Evolutionary conservation across 2,113 vertebrate species (phyloP), one percentile per base, ranked within the genome.

Genomic region (Hydrochoerus hydrochaeris): DNA sequence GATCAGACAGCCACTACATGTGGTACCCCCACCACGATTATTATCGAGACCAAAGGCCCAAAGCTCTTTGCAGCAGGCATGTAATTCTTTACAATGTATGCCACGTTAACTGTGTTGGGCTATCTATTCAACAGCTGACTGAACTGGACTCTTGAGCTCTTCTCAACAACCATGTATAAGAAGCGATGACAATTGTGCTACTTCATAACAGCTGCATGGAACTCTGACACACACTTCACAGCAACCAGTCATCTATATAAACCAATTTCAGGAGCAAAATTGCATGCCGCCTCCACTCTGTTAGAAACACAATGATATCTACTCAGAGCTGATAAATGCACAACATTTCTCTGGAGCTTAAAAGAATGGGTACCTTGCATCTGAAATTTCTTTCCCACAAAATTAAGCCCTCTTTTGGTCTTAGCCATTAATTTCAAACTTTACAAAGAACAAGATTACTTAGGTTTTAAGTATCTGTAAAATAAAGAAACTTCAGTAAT

Each of bases 101-200:
- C 99, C 99, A 99, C 98, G 98, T 99, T 99, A 99, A 99, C 99
- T 98, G 99, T 99, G 99, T 99, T 99, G 99, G 99, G 99, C 99
- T 99, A 99, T 99, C 99, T 99, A 99, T 99, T 99, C 99, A 99
- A 99, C 99, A 99, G 99, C 99, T 99, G 99, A 99, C 98, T 99
- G 99, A 99, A 98, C 98, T 98, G 98, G 98, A 98, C 99, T 98
- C 98, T 98, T 99, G 94, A 98, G 98, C 99, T 99, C 98, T 98
- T 98, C 98, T 98, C 99, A 98, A 99, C 99, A 99, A 98, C 98
- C 98, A 98, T 99, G 99, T 99, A 52, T 52, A 99, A 99, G 98
- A 98, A 99, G 99, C 98, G 95, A 98, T 98, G 98, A 98, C 99
- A 98, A 99, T 99, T 98, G 99, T 98, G 98, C 98, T 98, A 98